phyloP scores from a whole-genome alignment of 2,888 invertebrate genomes.

The Carpatolechia fugitivella region DNA sequence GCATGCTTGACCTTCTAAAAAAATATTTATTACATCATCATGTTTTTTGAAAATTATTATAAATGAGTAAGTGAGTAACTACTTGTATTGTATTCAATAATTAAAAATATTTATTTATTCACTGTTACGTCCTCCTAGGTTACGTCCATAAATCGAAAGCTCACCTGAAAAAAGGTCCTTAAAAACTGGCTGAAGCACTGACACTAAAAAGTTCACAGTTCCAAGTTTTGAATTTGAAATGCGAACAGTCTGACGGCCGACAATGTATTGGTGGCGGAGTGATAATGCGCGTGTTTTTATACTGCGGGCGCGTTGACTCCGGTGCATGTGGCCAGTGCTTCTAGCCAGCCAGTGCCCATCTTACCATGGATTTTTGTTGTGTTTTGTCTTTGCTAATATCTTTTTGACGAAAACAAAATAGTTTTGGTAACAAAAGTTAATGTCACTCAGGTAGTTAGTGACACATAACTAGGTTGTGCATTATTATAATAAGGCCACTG shows the following conservation, averaged over 20 bases:
- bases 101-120: too few relatives aligned
- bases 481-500: too few relatives aligned
- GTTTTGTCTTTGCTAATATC: neutral
- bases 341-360: slow-evolving; percentile 29
- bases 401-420: neutral
- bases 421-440: too few relatives aligned
- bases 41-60: neutral
- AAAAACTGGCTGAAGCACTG: slow-evolving; percentile 53
- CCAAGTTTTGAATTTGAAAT: slow-evolving; percentile 48
- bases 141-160: too few relatives aligned
- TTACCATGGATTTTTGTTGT: slow-evolving; percentile 33
- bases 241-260: slow-evolving; percentile 65
- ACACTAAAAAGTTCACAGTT: slow-evolving; percentile 51
- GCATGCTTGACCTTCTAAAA: neutral
- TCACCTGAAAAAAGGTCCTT: slow-evolving; percentile 66
- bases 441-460: too few relatives aligned
- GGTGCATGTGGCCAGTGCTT: slow-evolving; percentile 47
- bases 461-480: too few relatives aligned
- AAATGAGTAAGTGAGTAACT: neutral
- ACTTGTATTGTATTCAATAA: too few relatives aligned
- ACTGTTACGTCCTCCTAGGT: too few relatives aligned
- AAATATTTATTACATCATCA: neutral
- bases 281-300: slow-evolving; percentile 67
- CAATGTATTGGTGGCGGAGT: slow-evolving; percentile 68
- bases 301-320: slow-evolving; percentile 52